Base-by-base conservation (phyloP, 2,113 vertebrate species). In the Corapipo altera region DNA sequence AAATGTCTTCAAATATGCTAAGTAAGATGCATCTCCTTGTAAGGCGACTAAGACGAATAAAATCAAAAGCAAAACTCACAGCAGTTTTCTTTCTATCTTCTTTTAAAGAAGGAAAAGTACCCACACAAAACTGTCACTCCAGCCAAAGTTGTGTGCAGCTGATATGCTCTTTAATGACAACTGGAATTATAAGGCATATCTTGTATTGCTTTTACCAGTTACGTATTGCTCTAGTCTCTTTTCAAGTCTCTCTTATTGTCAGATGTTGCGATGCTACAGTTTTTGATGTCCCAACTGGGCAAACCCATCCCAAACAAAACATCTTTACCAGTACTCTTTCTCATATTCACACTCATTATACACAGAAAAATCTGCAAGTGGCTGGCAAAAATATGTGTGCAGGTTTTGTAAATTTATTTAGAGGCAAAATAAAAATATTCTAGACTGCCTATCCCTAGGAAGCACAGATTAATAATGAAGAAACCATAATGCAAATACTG, bases 401-500 rank as follows among this genome's bases (percentile, higher is more conserved):
- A 2, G 8, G 19, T 48, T 92, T 69, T 67, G 27, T 23, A 74
- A 28, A 86, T 71, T 73, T 65, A 64, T 85, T 93, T 64, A 92
- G 48, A 91, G 39, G 49, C 30, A 49, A 84, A 84, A 62, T 32
- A 59, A 83, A 72, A 66, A 32, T 49, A 55, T 64, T 74, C 72
- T 75, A 71, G 27, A 16, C 33, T 71, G 23, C 20, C 44, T 86
- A 41, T 73, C 46, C 64, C 2, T 3, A 86, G 51, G 57, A 91
- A 95, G 57, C 33, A 77, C 16, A 74, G 75, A 92, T 71, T 48
- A 96, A 79, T 93, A 86, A 89, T 67, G 76, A 93, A 88, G 49
- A 75, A 92, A 74, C 58, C 1, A 1, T 52, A 86, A 95, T 84
- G 93, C 86, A 95, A 95, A 95, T 81, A 86, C 72, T 61, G 11